Base-by-base conservation (phyloP, 1,140 invertebrate species). In the Brachionus paranguensis region DNA sequence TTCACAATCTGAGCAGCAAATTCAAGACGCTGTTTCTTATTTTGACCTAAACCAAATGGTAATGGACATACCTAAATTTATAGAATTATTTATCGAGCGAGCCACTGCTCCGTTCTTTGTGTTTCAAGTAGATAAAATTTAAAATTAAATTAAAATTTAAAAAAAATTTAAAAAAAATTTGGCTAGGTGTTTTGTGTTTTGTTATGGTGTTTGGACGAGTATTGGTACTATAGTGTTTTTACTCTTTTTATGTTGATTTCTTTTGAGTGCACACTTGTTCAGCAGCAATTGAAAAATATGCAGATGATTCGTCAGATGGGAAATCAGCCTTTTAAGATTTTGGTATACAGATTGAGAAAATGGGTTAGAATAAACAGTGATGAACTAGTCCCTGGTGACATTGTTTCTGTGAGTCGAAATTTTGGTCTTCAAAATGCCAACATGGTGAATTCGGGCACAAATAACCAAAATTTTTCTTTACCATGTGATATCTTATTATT, bases 291-390 rank as follows among this genome's bases (percentile, higher is more conserved):
- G 6, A 91, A 94, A 86, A 99, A 99, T 88, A 97, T 99, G 95
- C 93, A 95, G n/a, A 96, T 98, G 90, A 99, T 99, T 86, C 91
- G 97, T n/a, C 96, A 98, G 91, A 99, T 99, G 97, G 97, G 97
- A 17, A 99, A 97, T 86, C 97, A 97, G 90, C 95, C 96, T 0
- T 97, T 83, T 87, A 65, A 74, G 27, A 72, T 88, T 47, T 87
- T 96, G 92, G 96, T 95, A 0, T 98, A 98, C 87, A 92, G 98
- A 86, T 95, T 95, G 88, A 92, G 94, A 86, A 93, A 95, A 88
- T 99, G 98, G 98, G 91, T 95, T 55, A 92, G 92, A 68, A 92
- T 98, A 47, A 91, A 93, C 84, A 95, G 93, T 85, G 93, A 96
- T 89, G 93, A 97, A 87, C 89, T 99, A 33, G 89, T 99, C 68